Conservation (phyloP, 1,140 invertebrate species). For the Tribolium castaneum region DNA sequence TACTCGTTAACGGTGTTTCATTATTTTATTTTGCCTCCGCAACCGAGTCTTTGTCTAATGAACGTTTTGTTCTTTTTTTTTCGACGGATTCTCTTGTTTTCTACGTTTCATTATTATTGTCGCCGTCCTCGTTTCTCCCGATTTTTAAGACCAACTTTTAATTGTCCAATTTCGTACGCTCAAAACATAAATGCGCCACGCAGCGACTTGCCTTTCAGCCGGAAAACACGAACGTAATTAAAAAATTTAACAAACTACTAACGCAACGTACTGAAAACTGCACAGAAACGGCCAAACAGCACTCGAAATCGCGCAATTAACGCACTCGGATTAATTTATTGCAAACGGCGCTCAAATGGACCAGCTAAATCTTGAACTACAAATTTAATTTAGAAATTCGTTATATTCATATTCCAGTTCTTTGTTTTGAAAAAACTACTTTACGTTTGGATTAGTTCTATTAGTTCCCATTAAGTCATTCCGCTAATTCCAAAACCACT, state of each 20-base stretch:
- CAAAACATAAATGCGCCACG: background rate
- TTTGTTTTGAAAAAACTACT: background rate
- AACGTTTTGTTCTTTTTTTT: slow-evolving; percentile 36
- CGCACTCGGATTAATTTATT: background rate
- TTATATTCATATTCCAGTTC: too few relatives aligned
- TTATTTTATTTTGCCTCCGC: slow-evolving; percentile 52
- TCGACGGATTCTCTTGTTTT: slow-evolving; percentile 7
- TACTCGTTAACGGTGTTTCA: slow-evolving; percentile 54
- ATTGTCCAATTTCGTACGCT: slow-evolving; percentile 12
- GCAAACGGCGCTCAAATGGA: background rate
- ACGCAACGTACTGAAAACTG: background rate
- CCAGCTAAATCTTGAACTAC: background rate
- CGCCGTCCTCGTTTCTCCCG: slow-evolving; percentile 16
- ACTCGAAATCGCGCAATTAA: background rate
- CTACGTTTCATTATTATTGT: slow-evolving; percentile 12
- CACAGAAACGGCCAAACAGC: background rate
- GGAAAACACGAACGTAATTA: slow-evolving; percentile 9
- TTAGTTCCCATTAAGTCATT: background rate
- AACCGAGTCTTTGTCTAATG: slow-evolving; percentile 46
- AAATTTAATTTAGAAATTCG: background rate
- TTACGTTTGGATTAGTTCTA: background rate
- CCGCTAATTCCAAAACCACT: background rate
- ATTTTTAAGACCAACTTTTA: slow-evolving; percentile 17
- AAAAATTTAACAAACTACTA: slow-evolving; percentile 16
- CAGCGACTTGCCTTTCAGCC: background rate